Evolutionary conservation across 2,113 vertebrate genomes (phyloP).

Genomic region (Crypturellus undulatus): DNA sequence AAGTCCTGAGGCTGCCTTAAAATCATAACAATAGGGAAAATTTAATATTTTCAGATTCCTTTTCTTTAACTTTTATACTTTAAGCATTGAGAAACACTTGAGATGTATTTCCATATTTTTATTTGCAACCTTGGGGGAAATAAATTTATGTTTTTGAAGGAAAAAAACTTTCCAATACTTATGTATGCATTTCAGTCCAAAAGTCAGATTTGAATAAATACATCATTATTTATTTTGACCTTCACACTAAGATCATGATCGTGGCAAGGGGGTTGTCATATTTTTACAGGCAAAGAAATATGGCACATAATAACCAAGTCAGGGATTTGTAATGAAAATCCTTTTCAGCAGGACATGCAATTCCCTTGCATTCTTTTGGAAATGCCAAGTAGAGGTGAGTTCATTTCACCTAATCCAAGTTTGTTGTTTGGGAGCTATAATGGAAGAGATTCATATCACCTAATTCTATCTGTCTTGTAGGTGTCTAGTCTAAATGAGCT

Average conservation of each 20-base stretch:
- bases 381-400: constrained; percentile 1
- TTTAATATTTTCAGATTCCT: not conserved
- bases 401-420: constrained; percentile 18
- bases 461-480: constrained; percentile 37
- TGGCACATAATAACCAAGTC: not conserved
- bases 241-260: not conserved
- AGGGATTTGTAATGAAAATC: constrained; percentile 4
- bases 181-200: not conserved
- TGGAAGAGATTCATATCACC: constrained; percentile 55
- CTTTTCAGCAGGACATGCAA: not conserved
- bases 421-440: constrained; percentile 49
- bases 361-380: not conserved
- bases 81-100: not conserved
- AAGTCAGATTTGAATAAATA: constrained; percentile 22
- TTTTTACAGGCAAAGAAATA: not conserved
- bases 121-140: not conserved
- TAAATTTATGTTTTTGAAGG: not conserved
- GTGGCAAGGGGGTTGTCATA: not conserved
- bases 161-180: not conserved
- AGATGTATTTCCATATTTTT: not conserved
- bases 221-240: constrained; percentile 19
- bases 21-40: not conserved
- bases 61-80: not conserved
- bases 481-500: constrained; percentile 32
- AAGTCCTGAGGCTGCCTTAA: not conserved